These are phyloP conservation scores for Zapornia atra DNA, from an alignment of 2,113 vertebrate genomes.

Conservation along the genomic window DNA sequence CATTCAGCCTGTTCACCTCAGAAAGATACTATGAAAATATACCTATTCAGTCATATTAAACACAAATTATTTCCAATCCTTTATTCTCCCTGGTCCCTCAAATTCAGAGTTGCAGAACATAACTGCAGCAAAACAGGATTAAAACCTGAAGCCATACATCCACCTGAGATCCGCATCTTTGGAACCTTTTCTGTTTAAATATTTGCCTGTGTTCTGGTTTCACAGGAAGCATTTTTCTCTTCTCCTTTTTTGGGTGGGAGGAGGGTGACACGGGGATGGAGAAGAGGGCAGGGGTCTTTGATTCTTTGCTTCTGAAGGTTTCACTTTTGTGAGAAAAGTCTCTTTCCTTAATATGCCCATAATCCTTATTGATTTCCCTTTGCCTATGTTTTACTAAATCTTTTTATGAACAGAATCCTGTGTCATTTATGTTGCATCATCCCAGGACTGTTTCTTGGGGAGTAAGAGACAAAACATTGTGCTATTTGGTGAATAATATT, in stretches of 20 bases:
- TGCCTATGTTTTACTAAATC: neutral
- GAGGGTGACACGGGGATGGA: too few species aligned
- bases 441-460: neutral
- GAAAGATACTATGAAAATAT: neutral
- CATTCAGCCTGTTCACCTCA: neutral
- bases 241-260: accelerated
- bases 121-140: neutral
- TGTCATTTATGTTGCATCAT: neutral
- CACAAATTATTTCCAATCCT: neutral
- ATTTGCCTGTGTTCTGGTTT: neutral
- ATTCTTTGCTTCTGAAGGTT: neutral
- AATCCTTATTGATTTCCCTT: neutral
- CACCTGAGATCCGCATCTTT: neutral
- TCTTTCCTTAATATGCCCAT: neutral
- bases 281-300: too few species aligned
- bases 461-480: neutral
- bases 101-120: neutral
- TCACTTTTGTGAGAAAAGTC: neutral
- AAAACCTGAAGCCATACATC: neutral
- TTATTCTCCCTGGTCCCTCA: neutral
- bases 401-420: neutral
- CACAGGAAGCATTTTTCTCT: neutral
- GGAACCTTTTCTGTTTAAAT: neutral
- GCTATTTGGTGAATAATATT: neutral
- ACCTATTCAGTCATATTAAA: neutral